Conservation (phyloP, 2,888 invertebrate genomes). For the Gari tellinella region DNA sequence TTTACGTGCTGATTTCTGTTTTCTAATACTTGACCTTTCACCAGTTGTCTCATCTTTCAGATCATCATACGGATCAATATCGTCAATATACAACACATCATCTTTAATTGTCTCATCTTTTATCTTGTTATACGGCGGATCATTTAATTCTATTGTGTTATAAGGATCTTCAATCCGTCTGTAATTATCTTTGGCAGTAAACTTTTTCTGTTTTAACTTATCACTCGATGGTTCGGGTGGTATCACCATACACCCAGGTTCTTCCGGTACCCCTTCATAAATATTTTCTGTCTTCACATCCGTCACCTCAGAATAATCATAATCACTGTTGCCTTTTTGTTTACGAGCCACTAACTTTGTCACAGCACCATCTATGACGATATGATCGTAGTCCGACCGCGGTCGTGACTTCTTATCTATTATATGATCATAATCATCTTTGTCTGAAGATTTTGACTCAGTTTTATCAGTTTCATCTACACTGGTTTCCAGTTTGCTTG, state of each 20-base stretch:
- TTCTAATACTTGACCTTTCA: slow-evolving; percentile 5
- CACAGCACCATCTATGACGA: slow-evolving; percentile 55
- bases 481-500: slow-evolving; percentile 7
- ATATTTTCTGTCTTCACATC: slow-evolving; percentile 54
- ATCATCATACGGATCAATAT: slow-evolving; percentile 55
- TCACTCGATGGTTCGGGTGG: slow-evolving; percentile 11
- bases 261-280: slow-evolving; percentile 53
- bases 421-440: slow-evolving; percentile 74
- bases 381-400: slow-evolving; percentile 68
- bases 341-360: slow-evolving; percentile 46
- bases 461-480: slow-evolving; percentile 2
- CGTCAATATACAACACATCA: slow-evolving; percentile 49
- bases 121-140: slow-evolving; percentile 54
- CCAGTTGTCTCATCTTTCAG: slow-evolving; percentile 28
- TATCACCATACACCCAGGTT: slow-evolving; percentile 35
- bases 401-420: slow-evolving; percentile 44
- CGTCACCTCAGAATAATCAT: slow-evolving; percentile 67
- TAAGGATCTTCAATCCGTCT: slow-evolving; percentile 46
- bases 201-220: slow-evolving; percentile 6
- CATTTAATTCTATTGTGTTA: slow-evolving; percentile 52
- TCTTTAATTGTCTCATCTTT: slow-evolving; percentile 61
- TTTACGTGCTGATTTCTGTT: neutral
- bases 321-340: slow-evolving; percentile 35
- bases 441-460: neutral
- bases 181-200: slow-evolving; percentile 22